These are phyloP conservation scores for Epirrita christyi DNA, from an alignment of 2,888 invertebrate genomes.

Conservation along the genomic window DNA sequence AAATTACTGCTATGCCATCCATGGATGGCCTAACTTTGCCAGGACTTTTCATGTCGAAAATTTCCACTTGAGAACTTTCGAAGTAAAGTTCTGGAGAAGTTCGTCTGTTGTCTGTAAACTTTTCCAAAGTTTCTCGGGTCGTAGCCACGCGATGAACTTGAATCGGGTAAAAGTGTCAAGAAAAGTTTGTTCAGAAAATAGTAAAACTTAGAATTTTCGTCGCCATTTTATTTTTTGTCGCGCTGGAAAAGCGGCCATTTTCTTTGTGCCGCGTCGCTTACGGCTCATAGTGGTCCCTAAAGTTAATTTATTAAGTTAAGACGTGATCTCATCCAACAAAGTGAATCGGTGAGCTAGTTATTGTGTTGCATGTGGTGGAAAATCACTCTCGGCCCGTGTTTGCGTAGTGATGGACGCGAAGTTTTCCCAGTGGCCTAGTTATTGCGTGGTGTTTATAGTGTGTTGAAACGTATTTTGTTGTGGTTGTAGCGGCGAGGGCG, in stretches of 20 bases:
- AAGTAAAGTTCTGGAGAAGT: conserved; percentile 77
- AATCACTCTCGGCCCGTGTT: conserved; percentile 48
- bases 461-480: conserved; percentile 62
- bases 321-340: conserved; percentile 79
- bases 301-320: conserved; percentile 82
- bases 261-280: conserved; percentile 86
- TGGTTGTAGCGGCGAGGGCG: conserved; percentile 66
- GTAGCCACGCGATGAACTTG: conserved; percentile 57
- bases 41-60: conserved; percentile 84
- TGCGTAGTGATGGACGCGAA: conserved; percentile 56
- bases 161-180: conserved; percentile 56
- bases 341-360: conserved; percentile 73
- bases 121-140: conserved; percentile 60
- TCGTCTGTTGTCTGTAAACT: conserved; percentile 72
- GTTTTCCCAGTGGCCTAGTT: conserved; percentile 77
- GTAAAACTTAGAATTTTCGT: conserved; percentile 85
- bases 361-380: conserved; percentile 53
- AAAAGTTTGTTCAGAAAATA: conserved; percentile 80
- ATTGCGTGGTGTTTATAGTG: conserved; percentile 74
- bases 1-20: conserved; percentile 42
- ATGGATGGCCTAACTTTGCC: conserved; percentile 65
- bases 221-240: conserved; percentile 86
- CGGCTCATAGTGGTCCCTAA: conserved; percentile 78
- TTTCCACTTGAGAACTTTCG: conserved; percentile 83
- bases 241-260: conserved; percentile 86